These are phyloP conservation scores for Phyllotis vaccarum DNA, from an alignment of 2,797 vertebrate species.

Conservation along the genomic window DNA sequence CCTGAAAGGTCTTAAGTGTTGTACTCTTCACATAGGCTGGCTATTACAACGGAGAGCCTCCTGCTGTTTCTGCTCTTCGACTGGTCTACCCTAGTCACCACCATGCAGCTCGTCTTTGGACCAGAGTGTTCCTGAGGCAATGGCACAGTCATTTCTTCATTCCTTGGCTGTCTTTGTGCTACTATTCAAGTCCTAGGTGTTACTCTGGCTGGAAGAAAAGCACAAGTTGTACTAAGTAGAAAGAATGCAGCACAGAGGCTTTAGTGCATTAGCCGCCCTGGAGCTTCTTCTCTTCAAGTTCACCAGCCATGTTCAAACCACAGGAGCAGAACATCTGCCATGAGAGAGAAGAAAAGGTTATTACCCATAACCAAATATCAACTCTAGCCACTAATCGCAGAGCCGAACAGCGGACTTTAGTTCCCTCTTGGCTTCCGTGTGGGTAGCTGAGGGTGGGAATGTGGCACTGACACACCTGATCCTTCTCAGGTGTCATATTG, in stretches of 20 bases:
- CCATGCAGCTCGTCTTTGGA: not conserved
- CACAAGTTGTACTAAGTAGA: not conserved
- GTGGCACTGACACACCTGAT: not conserved
- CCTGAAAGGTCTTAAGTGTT: not conserved
- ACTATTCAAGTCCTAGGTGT: not conserved
- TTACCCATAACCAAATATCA: not conserved
- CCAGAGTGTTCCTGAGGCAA: not conserved
- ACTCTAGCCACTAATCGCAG: not conserved
- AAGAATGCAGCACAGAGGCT: not conserved
- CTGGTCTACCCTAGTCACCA: not conserved
- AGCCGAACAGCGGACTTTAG: not conserved
- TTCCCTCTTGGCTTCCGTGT: not conserved
- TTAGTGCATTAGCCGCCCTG: not conserved
- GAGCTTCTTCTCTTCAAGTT: not conserved
- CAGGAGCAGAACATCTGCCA: not conserved
- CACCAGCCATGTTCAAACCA: not conserved
- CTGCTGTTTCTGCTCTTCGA: not conserved
- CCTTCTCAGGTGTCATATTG: not conserved
- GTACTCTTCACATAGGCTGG: not conserved
- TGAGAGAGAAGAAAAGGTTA: not conserved
- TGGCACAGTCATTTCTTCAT: not conserved
- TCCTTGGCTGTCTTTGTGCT: not conserved
- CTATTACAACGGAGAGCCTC: no score
- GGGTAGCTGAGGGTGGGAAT: not conserved
- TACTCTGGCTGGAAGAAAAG: not conserved